These are phyloP conservation scores for Aphaenogaster floridana DNA, from an alignment of 1,140 invertebrate species.

Conservation along the genomic window DNA sequence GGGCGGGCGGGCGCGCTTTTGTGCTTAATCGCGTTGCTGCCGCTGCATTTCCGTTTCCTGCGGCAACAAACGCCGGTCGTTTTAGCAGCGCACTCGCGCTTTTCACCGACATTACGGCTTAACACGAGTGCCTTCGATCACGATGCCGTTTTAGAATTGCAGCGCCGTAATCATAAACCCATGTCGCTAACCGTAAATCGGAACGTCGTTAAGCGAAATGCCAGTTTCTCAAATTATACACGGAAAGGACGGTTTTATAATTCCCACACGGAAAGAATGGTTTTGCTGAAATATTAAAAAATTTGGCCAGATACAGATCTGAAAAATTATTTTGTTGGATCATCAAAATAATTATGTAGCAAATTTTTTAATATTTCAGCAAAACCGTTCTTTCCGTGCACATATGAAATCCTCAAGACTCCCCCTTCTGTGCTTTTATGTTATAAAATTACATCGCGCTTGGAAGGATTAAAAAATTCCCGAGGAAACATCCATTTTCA, in stretches of 20 bases:
- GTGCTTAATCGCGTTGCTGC: constrained; percentile 59
- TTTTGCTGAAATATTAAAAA: no score
- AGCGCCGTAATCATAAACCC: constrained; percentile 36
- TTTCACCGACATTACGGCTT: constrained; percentile 28
- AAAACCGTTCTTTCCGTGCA: no score
- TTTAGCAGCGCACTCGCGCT: constrained; percentile 34
- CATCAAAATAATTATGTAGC: no score
- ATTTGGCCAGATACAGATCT: no score
- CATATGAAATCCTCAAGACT: background rate
- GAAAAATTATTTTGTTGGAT: no score
- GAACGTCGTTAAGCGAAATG: background rate
- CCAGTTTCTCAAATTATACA: background rate
- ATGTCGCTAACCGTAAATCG: constrained; percentile 11
- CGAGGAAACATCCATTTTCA: constrained; percentile 50
- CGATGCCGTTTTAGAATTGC: constrained; percentile 22
- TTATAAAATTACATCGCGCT: background rate
- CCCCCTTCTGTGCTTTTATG: background rate
- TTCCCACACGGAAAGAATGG: no score
- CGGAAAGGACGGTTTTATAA: no score
- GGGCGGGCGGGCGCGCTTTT: constrained; percentile 38
- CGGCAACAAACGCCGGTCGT: constrained; percentile 43
- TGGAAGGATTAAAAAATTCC: background rate
- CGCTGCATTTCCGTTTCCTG: constrained; percentile 46
- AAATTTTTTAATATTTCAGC: no score
- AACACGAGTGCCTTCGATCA: constrained; percentile 57